phyloP scores from a whole-genome alignment of 2,888 invertebrate species.

The Heliothis peltigera region DNA sequence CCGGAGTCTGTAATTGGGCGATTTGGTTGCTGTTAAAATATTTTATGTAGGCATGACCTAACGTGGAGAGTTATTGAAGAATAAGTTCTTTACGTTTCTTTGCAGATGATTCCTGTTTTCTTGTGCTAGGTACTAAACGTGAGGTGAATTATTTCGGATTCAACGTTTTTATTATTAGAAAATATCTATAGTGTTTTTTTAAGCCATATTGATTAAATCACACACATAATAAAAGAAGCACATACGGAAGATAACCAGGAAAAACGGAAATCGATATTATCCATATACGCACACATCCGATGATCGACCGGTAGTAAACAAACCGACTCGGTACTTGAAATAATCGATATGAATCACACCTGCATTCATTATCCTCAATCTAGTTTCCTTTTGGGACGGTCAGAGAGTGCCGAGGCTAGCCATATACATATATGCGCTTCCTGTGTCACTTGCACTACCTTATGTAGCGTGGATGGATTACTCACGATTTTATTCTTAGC shows the following conservation, averaged over 20 bases:
- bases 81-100: neutral
- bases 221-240: neutral
- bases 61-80: neutral
- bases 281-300: constrained; percentile 33
- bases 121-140: no score
- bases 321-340: constrained; percentile 25
- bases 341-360: constrained; percentile 51
- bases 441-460: constrained; percentile 51
- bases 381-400: constrained; percentile 56
- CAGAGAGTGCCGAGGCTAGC: constrained; percentile 43
- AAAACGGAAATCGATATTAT: constrained; percentile 30
- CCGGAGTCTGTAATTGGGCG: constrained; percentile 37
- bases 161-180: neutral
- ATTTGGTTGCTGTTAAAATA: neutral
- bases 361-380: constrained; percentile 55
- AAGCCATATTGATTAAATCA: neutral
- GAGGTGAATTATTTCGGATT: neutral
- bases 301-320: constrained; percentile 43
- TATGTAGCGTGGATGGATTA: constrained; percentile 39
- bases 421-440: constrained; percentile 51
- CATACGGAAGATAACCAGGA: constrained; percentile 5
- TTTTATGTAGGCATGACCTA: neutral
- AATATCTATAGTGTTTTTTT: neutral
- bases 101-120: neutral
- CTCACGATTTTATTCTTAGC: constrained; percentile 51